Evolutionary conservation across 1,140 invertebrate species (phyloP).

Genomic region (Pseudomyrmex gracilis): DNA sequence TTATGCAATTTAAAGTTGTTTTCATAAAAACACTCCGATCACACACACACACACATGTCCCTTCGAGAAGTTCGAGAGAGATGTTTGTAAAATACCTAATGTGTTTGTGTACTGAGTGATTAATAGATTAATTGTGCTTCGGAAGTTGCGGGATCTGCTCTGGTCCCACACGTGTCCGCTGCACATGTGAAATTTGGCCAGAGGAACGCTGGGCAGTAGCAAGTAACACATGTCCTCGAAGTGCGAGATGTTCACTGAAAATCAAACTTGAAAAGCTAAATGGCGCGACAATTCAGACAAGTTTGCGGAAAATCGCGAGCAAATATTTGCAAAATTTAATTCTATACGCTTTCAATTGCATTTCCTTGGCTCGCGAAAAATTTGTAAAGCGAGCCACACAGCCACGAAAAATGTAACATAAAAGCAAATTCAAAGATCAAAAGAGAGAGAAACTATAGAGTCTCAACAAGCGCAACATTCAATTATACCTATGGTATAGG

Average conservation of each 20-base stretch:
- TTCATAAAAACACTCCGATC: too few relatives aligned
- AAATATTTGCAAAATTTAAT: too few relatives aligned
- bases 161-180: constrained; percentile 84
- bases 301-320: background rate
- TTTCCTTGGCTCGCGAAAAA: background rate
- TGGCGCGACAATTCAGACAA: constrained; percentile 29
- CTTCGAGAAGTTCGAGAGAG: background rate
- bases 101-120: constrained; percentile 82
- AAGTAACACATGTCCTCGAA: constrained; percentile 83
- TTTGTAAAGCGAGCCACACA: background rate
- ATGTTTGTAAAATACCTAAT: constrained; percentile 74
- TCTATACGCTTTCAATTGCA: background rate
- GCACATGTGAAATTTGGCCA: constrained; percentile 83
- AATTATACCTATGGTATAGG: constrained; percentile 81
- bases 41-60: too few relatives aligned
- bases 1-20: too few relatives aligned
- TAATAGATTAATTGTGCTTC: constrained; percentile 81
- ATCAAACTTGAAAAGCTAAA: constrained; percentile 69
- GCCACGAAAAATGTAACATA: background rate
- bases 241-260: constrained; percentile 83
- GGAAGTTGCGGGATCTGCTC: constrained; percentile 83
- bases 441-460: background rate
- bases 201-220: constrained; percentile 82
- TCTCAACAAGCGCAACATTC: constrained; percentile 2
- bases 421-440: background rate